These are phyloP conservation scores for Leptonema lineaticorne DNA, from an alignment of 1,140 invertebrate species.

Conservation along the genomic window DNA sequence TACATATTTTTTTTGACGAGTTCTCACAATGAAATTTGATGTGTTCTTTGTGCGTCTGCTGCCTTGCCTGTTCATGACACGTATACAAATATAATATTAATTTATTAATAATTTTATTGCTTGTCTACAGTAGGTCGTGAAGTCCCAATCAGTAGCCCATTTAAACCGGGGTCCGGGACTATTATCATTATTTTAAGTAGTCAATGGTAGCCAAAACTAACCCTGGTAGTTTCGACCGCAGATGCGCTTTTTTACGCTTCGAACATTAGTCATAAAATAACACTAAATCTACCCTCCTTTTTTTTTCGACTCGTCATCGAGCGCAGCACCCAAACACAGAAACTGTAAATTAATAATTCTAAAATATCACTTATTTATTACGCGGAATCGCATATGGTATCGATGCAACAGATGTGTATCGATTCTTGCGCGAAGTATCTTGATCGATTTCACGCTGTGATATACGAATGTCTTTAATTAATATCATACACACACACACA, in stretches of 20 bases:
- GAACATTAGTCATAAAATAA: constrained; percentile 28
- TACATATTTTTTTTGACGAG: too few species aligned
- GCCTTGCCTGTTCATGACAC: too few species aligned
- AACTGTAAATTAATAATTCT: background rate
- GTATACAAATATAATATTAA: too few species aligned
- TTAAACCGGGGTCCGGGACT: background rate
- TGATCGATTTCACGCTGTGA: constrained; percentile 16
- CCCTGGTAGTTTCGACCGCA: constrained; percentile 23
- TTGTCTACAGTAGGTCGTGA: background rate
- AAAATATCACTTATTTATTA: constrained; percentile 16
- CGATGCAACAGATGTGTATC: constrained; percentile 6
- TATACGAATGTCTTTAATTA: background rate
- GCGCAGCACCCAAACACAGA: background rate
- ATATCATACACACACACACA: background rate
- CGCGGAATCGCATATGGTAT: constrained; percentile 16
- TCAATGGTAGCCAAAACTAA: constrained; percentile 23
- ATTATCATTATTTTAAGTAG: constrained; percentile 21
- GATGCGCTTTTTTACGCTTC: constrained; percentile 17
- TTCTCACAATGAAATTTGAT: too few species aligned
- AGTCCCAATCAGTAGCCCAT: constrained; percentile 6
- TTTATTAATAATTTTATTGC: too few species aligned
- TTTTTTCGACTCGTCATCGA: background rate
- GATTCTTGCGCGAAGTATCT: background rate
- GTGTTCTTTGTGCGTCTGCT: too few species aligned
- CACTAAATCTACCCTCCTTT: background rate